Evolutionary conservation across 1,140 invertebrate species (phyloP), one percentile per base, ranked within the genome.

Genomic region (Drosophila micromelanica): DNA sequence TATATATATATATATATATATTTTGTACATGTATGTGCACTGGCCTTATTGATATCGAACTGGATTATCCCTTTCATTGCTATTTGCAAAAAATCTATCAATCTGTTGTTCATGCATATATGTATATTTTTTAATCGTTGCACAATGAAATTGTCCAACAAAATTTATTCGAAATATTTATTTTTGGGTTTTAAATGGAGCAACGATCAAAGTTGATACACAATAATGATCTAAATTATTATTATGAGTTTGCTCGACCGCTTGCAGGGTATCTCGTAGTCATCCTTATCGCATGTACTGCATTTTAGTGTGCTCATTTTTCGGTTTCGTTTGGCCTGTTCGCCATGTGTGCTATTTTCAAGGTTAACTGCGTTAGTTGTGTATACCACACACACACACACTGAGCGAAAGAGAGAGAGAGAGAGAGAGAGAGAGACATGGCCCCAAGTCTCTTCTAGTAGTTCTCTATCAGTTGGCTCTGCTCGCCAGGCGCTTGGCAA

Each of bases 301-400:
- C 23, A 17, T 17, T 32, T 23, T 45, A 15, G 27, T 59, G 59
- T 69, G 45, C 52, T 59, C 71, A 61, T 51, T 65, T 32, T 61
- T 62, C 15, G 48, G 40, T 56, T 79, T 63, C 54, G 71, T 64
- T 78, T 75, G 49, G 35, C 48, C 52, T 61, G 70, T 38, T 63
- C 46, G 49, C 57, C 42, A 57, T 77, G 71, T 85, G 75, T 75
- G 57, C 89, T 90, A 91, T 91, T 91, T 79, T 91, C 89, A 91
- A 91, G 87, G 89, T 85, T 91, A 76, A 59, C 69, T 37, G 73
- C 72, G 74, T 87, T 85, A 91, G 87, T 89, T 90, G 49, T 70
- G 45, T 43, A 46, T 32, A 60, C 27, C n/a, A n/a, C n/a, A 52
- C 42, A 42, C 45, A 46, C 43, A 3, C 30, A 57, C 40, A 38